These are phyloP conservation scores for Shinisaurus crocodilurus DNA, from an alignment of 2,113 vertebrate genomes.

Conservation along the genomic window DNA sequence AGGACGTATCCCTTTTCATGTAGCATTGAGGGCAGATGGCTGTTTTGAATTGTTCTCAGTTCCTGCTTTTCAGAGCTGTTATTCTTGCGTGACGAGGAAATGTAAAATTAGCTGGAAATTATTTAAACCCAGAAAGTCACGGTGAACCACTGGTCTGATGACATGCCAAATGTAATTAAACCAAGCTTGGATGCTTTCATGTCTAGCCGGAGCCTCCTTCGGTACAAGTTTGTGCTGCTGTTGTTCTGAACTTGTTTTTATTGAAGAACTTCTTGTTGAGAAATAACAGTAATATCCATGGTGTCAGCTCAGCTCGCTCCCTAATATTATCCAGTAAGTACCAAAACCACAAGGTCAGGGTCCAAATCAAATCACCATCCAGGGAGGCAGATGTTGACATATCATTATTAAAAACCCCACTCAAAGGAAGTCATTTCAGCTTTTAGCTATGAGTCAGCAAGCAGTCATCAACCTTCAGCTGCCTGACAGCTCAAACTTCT, in stretches of 20 bases:
- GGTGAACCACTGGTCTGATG: constrained; percentile 25
- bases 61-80: background rate
- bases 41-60: background rate
- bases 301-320: constrained; percentile 59
- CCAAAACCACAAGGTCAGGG: constrained; percentile 54
- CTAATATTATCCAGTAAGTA: constrained; percentile 61
- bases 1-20: too few species aligned
- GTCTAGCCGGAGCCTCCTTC: constrained; percentile 50
- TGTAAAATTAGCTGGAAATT: constrained; percentile 55
- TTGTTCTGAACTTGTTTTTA: constrained; percentile 48
- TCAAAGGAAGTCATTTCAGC: constrained; percentile 44
- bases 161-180: constrained; percentile 63
- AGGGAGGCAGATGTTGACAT: constrained; percentile 52
- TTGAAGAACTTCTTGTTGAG: constrained; percentile 70
- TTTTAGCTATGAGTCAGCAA: constrained; percentile 41
- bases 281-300: constrained; percentile 64
- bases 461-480: constrained; percentile 29
- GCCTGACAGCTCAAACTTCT: constrained; percentile 27
- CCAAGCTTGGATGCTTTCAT: constrained; percentile 46
- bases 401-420: constrained; percentile 64
- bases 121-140: constrained; percentile 60
- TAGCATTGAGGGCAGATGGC: background rate
- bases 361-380: constrained; percentile 65
- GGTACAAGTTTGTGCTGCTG: constrained; percentile 32
- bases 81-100: constrained; percentile 50